Base-by-base conservation (phyloP, 2,113 vertebrate genomes). In the Psophia crepitans region DNA sequence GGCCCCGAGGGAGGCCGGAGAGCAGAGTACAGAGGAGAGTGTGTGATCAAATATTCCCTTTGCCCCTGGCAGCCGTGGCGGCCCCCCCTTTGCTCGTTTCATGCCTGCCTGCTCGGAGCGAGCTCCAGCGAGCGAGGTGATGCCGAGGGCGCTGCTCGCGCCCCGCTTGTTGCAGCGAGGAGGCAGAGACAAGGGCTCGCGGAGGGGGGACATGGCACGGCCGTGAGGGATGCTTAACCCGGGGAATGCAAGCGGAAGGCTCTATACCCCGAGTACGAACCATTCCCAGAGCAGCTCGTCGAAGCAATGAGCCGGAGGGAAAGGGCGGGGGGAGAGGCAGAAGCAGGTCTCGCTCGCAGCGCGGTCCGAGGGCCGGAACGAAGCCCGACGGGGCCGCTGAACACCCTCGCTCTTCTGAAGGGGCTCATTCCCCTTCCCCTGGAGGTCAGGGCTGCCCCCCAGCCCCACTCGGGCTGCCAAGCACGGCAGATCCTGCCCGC, bases 1-100 rank as follows among this genome's bases (percentile, higher is more conserved):
- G 0, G 20, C 54, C 92, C 89, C 51, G 1, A 26, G 96, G 93
- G 95, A 96, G 92, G 79, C 96, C 9, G 82, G 71, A 30, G 91
- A 83, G 92, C 18, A 0, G 94, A 95, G 87, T 41, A 69, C 74
- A 61, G 39, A 33, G 46, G 73, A 91, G 95, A 65, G 71, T 37
- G 35, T 97, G 94, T 97, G 97, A 98, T 98, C 98, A 97, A 93
- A 97, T 96, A 98, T 98, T 98, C 97, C 91, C 92, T 98, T 98
- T 97, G 2, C 78, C 96, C 86, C 91, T 43, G 46, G 90, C 91
- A 90, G 91, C 83, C 76, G 30, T 65, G 51, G 4, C 9, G 6
- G 6, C 35, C 90, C 78, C 69, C 60, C 0, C 10, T 46, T 16
- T 1, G 80, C 86, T 69, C 2, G 2, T 24, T 68, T 51, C 9